Conservation (phyloP, 2,888 invertebrate genomes). For the Aromia moschata region DNA sequence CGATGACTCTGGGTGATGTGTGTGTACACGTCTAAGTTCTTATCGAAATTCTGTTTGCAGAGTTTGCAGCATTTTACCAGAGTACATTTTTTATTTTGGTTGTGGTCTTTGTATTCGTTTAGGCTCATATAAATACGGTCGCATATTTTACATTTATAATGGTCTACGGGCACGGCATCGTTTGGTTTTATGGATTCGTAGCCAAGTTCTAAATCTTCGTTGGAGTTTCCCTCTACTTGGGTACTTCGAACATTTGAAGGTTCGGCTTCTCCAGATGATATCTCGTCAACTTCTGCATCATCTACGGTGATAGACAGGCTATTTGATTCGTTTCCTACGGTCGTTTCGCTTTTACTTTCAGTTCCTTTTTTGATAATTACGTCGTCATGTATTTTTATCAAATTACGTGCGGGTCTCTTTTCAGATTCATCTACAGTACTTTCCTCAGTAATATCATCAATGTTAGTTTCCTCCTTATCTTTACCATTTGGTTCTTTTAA, state of each 20-base stretch:
- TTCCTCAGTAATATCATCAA: neutral
- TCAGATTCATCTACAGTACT: neutral
- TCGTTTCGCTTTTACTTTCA: neutral
- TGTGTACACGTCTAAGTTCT: constrained; percentile 14
- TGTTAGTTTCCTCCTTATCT: neutral
- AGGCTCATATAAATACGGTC: constrained; percentile 18
- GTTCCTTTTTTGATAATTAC: too few relatives aligned
- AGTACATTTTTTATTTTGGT: constrained; percentile 3
- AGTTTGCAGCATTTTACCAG: constrained; percentile 11
- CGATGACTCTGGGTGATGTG: constrained; percentile 20
- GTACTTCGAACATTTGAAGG: neutral
- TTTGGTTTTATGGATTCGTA: constrained; percentile 12
- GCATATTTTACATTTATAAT: constrained; percentile 27
- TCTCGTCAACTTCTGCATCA: neutral
- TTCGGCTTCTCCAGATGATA: neutral
- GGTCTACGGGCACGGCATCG: constrained; percentile 10
- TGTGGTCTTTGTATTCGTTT: constrained; percentile 11
- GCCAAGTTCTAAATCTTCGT: neutral
- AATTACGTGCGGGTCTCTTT: neutral
- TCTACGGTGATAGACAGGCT: too few relatives aligned
- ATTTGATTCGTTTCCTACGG: neutral
- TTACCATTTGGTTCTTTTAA: neutral
- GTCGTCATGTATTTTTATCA: neutral
- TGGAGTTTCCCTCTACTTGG: neutral
- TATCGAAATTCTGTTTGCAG: constrained; percentile 8